These are phyloP conservation scores for Tachystola acroxantha DNA, from an alignment of 2,888 invertebrate species.

Conservation along the genomic window DNA sequence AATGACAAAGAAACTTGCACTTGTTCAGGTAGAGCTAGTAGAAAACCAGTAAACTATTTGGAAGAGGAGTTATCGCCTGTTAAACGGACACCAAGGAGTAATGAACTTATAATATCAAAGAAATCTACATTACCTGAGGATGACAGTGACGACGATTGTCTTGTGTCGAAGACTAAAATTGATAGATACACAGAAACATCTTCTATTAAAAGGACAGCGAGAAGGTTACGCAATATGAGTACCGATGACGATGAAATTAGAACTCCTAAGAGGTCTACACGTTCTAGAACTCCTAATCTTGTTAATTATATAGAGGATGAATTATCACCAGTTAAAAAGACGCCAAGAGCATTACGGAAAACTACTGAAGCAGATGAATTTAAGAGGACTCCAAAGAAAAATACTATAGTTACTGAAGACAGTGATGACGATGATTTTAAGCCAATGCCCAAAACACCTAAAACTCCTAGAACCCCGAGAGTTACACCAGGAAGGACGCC, in stretches of 20 bases:
- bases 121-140: too few relatives aligned
- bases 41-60: conserved; percentile 36
- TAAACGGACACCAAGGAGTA: conserved; percentile 36
- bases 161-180: too few relatives aligned
- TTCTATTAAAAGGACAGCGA: too few relatives aligned
- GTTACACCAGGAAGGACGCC: conserved; percentile 38
- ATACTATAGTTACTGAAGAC: conserved; percentile 31
- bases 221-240: too few relatives aligned
- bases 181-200: too few relatives aligned
- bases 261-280: too few relatives aligned
- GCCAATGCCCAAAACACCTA: conserved; percentile 33
- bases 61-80: conserved; percentile 49
- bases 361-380: conserved; percentile 46
- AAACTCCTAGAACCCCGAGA: conserved; percentile 23
- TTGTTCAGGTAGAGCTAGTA: conserved; percentile 41
- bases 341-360: too few relatives aligned
- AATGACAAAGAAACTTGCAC: conserved; percentile 30
- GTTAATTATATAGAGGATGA: conserved; percentile 49
- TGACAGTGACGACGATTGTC: too few relatives aligned
- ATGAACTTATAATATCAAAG: too few relatives aligned
- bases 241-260: too few relatives aligned
- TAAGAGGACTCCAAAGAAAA: conserved; percentile 34
- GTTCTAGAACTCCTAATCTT: too few relatives aligned
- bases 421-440: conserved; percentile 61
- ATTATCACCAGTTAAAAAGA: conserved; percentile 38